Evolutionary conservation across 2,888 invertebrate species (phyloP).

Genomic region (Drosophila melanosoma): DNA sequence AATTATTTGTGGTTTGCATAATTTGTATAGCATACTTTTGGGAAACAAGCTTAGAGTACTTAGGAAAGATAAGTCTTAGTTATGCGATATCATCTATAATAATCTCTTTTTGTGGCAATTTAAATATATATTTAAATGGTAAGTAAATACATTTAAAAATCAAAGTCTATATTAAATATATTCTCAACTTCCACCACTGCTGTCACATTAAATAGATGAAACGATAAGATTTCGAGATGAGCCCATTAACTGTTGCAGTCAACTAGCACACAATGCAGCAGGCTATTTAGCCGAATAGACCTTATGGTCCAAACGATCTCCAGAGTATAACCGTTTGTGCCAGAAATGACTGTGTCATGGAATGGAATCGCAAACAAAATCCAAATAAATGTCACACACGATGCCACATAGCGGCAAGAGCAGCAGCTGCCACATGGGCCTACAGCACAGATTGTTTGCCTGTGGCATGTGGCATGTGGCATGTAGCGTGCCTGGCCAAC

Average conservation of each 20-base stretch:
- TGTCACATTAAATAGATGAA: neutral
- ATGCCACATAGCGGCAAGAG: conserved; percentile 34
- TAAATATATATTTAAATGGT: neutral
- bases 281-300: conserved; percentile 23
- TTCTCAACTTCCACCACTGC: neutral
- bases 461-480: conserved; percentile 55
- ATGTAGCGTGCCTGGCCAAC: conserved; percentile 55
- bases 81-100: neutral
- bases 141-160: neutral
- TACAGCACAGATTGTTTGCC: conserved; percentile 61
- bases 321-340: conserved; percentile 41
- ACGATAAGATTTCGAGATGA: conserved; percentile 4
- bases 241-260: conserved; percentile 17
- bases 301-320: conserved; percentile 10
- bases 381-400: conserved; percentile 63
- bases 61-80: neutral
- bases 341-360: conserved; percentile 37
- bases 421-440: conserved; percentile 48
- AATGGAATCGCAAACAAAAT: conserved; percentile 33
- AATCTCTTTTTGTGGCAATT: neutral
- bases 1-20: neutral
- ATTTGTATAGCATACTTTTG: conserved; percentile 39
- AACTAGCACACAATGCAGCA: conserved; percentile 24
- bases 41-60: conserved; percentile 3
- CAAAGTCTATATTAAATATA: neutral